These are phyloP conservation scores for Bubo blakistoni DNA, from an alignment of 2,113 vertebrate species.

Conservation along the genomic window DNA sequence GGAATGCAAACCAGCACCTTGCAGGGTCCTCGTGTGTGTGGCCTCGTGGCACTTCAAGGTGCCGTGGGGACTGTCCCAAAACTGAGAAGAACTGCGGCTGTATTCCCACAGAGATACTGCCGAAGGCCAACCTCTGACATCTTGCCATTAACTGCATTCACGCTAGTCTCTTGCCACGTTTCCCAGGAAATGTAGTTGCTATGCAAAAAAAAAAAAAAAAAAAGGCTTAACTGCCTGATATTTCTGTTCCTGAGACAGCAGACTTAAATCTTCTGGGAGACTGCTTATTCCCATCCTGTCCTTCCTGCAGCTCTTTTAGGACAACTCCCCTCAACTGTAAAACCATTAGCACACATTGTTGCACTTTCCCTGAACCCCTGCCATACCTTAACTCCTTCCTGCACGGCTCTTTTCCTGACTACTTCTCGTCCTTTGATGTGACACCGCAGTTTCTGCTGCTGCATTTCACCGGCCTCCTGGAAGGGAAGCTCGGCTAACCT, in stretches of 20 bases:
- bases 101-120: neutral
- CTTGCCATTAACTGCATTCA: neutral
- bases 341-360: slow-evolving; percentile 1
- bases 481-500: slow-evolving; percentile 10
- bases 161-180: neutral
- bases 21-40: neutral
- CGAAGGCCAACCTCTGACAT: neutral
- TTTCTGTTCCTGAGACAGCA: slow-evolving; percentile 33
- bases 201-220: neutral
- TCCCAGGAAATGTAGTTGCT: slow-evolving; percentile 42
- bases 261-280: slow-evolving; percentile 25
- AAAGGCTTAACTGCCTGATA: neutral
- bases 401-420: neutral
- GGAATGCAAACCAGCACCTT: no score
- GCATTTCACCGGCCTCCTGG: neutral
- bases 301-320: slow-evolving; percentile 16
- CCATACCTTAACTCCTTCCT: slow-evolving; percentile 31
- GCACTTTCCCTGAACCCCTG: slow-evolving; percentile 52
- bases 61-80: neutral
- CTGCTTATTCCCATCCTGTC: neutral
- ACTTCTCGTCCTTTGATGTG: neutral
- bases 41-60: neutral
- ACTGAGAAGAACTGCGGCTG: neutral
- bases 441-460: neutral
- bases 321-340: slow-evolving; percentile 26